Evolutionary conservation across 2,888 invertebrate genomes (phyloP).

Genomic region (Pherbina coryleti): DNA sequence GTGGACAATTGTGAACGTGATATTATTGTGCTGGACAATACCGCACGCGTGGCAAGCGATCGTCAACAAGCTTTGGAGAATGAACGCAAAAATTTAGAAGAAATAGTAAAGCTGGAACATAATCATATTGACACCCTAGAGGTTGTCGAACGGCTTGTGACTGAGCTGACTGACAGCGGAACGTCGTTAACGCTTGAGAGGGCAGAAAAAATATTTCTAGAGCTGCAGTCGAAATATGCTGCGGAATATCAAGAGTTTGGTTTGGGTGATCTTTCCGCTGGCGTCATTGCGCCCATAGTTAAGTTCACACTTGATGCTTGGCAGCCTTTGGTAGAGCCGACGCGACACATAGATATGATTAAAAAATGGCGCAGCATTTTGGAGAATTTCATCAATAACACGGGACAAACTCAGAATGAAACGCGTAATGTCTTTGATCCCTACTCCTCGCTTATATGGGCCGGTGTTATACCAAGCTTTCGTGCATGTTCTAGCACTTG

Average conservation of each 20-base stretch:
- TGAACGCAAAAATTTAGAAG: conserved; percentile 80
- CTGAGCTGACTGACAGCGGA: conserved; percentile 69
- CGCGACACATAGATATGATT: conserved; percentile 76
- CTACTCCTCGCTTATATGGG: conserved; percentile 88
- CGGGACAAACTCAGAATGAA: conserved; percentile 55
- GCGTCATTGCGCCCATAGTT: conserved; percentile 86
- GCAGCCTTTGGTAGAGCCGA: conserved; percentile 82
- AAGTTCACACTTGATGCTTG: conserved; percentile 81
- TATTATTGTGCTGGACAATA: conserved; percentile 87
- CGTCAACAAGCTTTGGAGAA: conserved; percentile 82
- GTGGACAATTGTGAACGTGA: conserved; percentile 96
- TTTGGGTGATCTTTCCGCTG: conserved; percentile 85
- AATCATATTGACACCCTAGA: conserved; percentile 80
- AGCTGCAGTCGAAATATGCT: conserved; percentile 74
- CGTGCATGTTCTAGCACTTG: conserved; percentile 77
- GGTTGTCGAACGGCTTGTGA: conserved; percentile 77
- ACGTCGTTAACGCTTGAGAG: conserved; percentile 68
- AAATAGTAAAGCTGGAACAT: conserved; percentile 79
- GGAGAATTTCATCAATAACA: conserved; percentile 40
- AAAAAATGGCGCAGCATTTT: conserved; percentile 80
- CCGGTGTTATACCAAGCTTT: conserved; percentile 87
- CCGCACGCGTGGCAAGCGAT: conserved; percentile 83
- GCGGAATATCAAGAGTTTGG: conserved; percentile 88
- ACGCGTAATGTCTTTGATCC: conserved; percentile 72
- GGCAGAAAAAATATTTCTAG: conserved; percentile 67